Base-by-base conservation (phyloP, 2,888 invertebrate genomes). In the Rhogogaster chlorosoma region DNA sequence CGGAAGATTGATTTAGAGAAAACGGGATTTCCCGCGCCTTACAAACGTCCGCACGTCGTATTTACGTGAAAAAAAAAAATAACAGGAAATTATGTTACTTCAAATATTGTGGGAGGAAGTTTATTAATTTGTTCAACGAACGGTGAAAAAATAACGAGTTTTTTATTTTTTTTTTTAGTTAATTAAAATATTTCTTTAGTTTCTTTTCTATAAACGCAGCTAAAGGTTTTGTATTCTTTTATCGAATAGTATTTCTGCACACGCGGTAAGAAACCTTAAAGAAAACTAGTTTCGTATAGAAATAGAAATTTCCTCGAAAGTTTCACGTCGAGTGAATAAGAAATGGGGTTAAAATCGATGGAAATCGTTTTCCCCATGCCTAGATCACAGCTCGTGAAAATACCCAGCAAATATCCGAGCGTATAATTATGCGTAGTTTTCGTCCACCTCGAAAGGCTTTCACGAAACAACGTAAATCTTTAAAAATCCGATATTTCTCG, bases 1-100 rank as follows among this genome's bases (percentile, higher is more conserved):
- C 36, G 32, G 70, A 70, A 70, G 70, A 70, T 70, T 70, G 32
- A 70, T 70, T 70, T n/a, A 10, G 18, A 36, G 70, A 36, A 70
- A 70, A 38, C 15, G 32, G 10, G 2, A 61, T n/a, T 36, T 12
- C 29, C 70, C 29, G 29, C n/a, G 18, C 32, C 9, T 32, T 70
- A 9, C 36, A 61, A 61, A 4, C 61, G 61, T 53, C 2, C n/a
- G n/a, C 53, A 53, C 53, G n/a, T n/a, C 18, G n/a, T 10, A 53
- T 6, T 45, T 3, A 45, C 15, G 15, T 45, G 3, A 45, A 45
- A 45, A 15, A 15, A 15, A 45, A 45, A 45, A 45, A 15, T 45
- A 15, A 45, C 45, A 45, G 15, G 15, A 45, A 45, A 45, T 45
- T 15, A 15, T 45, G 45, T 45, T 45, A 45, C 15, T 15, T 15